Evolutionary conservation across 2,888 invertebrate genomes (phyloP).

Genomic region (Hipparchia sbordonii): DNA sequence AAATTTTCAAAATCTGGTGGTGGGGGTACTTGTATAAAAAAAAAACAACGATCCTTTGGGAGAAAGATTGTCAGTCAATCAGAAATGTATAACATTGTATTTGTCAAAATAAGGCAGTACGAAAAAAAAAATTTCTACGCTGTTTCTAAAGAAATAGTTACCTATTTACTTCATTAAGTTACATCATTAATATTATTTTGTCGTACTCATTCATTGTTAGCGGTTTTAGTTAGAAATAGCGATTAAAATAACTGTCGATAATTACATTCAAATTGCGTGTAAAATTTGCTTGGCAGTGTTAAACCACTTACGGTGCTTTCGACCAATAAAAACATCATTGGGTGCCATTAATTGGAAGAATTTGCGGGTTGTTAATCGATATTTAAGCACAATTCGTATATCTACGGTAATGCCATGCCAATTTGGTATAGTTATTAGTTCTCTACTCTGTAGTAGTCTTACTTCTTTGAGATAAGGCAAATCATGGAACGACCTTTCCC

Average conservation of each 20-base stretch:
- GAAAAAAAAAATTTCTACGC: neutral
- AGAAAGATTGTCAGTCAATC: too few relatives aligned
- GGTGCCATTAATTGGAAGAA: slow-evolving; percentile 42
- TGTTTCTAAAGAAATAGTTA: neutral
- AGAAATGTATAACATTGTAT: too few relatives aligned
- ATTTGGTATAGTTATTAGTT: slow-evolving; percentile 40
- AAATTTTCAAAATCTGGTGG: too few relatives aligned
- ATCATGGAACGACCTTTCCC: slow-evolving; percentile 91
- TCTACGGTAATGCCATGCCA: slow-evolving; percentile 58
- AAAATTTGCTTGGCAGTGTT: slow-evolving; percentile 41
- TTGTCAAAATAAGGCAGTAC: too few relatives aligned
- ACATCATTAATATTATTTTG: neutral
- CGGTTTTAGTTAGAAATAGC: slow-evolving; percentile 16
- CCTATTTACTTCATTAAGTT: neutral
- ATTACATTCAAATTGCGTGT: slow-evolving; percentile 43
- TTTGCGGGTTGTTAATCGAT: slow-evolving; percentile 46
- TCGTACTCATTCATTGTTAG: neutral
- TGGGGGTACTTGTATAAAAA: too few relatives aligned
- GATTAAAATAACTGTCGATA: slow-evolving; percentile 26
- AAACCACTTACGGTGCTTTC: slow-evolving; percentile 43
- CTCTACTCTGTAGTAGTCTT: slow-evolving; percentile 64
- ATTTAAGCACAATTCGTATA: slow-evolving; percentile 40
- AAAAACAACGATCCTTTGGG: too few relatives aligned
- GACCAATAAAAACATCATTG: slow-evolving; percentile 35
- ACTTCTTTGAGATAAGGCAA: slow-evolving; percentile 90